Percentiles rank a stretch among this genome's conserved stretches.
Conservation (phyloP, 2,888 invertebrate species). For the Eupithecia abbreviata region DNA sequence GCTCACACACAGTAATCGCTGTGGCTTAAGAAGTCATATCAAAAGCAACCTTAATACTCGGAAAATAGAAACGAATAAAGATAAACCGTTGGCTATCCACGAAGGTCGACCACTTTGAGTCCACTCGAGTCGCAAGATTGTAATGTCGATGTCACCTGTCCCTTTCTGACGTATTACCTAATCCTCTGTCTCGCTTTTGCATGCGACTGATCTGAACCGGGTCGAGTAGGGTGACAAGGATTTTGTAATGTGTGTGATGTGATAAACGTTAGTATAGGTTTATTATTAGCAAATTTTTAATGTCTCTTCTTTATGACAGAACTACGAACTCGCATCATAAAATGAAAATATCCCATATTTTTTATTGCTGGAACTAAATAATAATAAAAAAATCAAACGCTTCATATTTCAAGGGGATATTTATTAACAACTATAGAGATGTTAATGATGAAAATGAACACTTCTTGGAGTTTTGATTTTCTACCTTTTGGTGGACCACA, state of each 20-base stretch:
- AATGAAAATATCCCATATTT: background rate
- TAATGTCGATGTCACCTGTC: slow-evolving; percentile 16
- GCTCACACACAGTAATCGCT: background rate
- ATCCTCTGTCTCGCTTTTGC: slow-evolving; percentile 34
- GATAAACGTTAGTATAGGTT: background rate
- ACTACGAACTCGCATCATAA: background rate
- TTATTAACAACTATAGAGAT: no score
- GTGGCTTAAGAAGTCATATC: background rate
- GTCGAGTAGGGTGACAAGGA: slow-evolving; percentile 40
- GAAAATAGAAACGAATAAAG: background rate
- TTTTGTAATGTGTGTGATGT: slow-evolving; percentile 12
- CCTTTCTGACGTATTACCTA: slow-evolving; percentile 34
- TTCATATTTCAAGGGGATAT: no score
- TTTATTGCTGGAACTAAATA: no score
- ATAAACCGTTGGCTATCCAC: slow-evolving; percentile 15
- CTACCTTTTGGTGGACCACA: no score
- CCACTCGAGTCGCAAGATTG: slow-evolving; percentile 17
- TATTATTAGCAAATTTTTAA: background rate
- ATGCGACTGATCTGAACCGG: slow-evolving; percentile 32
- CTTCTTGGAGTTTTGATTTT: no score
- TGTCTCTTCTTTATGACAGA: background rate
- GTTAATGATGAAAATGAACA: no score
- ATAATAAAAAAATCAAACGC: no score
- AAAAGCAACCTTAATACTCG: background rate
- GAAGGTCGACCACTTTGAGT: slow-evolving; percentile 23